Percentiles rank a stretch among this genome's conserved stretches.
Evolutionary conservation across 1,140 invertebrate species (phyloP).

Genomic region (Tenebrio molitor): DNA sequence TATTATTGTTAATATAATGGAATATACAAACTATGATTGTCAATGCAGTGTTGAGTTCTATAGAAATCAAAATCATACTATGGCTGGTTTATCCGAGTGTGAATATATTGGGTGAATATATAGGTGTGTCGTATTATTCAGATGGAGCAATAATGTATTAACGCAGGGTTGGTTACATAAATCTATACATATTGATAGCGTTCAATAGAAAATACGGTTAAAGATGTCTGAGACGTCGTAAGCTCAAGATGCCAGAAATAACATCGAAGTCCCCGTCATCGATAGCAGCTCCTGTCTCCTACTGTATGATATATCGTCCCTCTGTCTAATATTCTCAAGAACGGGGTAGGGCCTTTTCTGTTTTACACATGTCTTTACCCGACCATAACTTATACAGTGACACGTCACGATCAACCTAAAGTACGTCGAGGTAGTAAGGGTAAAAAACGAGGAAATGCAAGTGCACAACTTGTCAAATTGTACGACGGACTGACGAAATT

Average conservation of each 20-base stretch:
- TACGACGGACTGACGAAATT: not conserved
- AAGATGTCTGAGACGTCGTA: slow-evolving; percentile 32
- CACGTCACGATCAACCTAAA: slow-evolving; percentile 55
- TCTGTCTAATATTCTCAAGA: slow-evolving; percentile 55
- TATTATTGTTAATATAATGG: slow-evolving; percentile 46
- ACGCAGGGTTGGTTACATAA: not conserved
- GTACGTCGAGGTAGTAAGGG: slow-evolving; percentile 6
- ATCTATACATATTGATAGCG: not conserved
- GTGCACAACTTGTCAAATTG: slow-evolving; percentile 31
- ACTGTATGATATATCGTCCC: slow-evolving; percentile 54
- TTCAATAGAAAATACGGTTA: slow-evolving; percentile 25
- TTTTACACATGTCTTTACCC: slow-evolving; percentile 58
- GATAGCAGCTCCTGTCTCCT: slow-evolving; percentile 52
- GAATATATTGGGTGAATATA: slow-evolving; percentile 7
- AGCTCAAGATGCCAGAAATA: slow-evolving; percentile 33
- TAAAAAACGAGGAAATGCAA: slow-evolving; percentile 10
- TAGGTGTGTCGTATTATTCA: not conserved
- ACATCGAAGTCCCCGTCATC: slow-evolving; percentile 48
- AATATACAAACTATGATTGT: slow-evolving; percentile 31
- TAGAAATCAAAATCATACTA: not conserved
- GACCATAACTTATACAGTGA: slow-evolving; percentile 53
- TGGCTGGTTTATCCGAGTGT: slow-evolving; percentile 7
- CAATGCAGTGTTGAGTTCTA: slow-evolving; percentile 4
- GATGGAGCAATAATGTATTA: not conserved
- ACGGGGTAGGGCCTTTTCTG: slow-evolving; percentile 49